These are phyloP conservation scores for Eupithecia pulchellata DNA, from an alignment of 2,888 invertebrate genomes.

Conservation along the genomic window DNA sequence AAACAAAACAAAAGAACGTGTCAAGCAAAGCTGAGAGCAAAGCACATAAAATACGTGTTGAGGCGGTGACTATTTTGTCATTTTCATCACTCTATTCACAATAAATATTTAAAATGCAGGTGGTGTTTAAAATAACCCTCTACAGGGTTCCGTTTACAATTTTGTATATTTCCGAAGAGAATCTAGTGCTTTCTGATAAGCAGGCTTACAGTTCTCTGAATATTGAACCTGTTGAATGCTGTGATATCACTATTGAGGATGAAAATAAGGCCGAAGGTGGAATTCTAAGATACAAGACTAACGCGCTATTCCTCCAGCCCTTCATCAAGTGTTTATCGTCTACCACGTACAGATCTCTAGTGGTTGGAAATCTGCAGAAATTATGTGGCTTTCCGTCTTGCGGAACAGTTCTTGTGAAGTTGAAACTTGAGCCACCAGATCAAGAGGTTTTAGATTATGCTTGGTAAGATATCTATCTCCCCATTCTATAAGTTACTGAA, in stretches of 20 bases:
- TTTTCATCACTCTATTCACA: neutral
- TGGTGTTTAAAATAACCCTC: conserved; percentile 65
- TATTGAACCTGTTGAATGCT: conserved; percentile 57
- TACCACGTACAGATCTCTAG: conserved; percentile 64
- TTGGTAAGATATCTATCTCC: conserved; percentile 80
- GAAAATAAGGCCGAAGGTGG: conserved; percentile 48
- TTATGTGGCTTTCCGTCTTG: conserved; percentile 56
- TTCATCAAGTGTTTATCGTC: conserved; percentile 71
- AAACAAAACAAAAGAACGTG: neutral
- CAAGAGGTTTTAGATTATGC: conserved; percentile 88
- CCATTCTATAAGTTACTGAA: neutral
- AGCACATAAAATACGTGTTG: too few relatives aligned
- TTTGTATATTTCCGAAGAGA: conserved; percentile 65
- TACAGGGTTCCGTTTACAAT: conserved; percentile 65
- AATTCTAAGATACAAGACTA: conserved; percentile 55
- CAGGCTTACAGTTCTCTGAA: conserved; percentile 61
- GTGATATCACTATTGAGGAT: conserved; percentile 51
- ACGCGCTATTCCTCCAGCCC: conserved; percentile 68
- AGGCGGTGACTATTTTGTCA: neutral
- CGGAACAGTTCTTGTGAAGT: conserved; percentile 64
- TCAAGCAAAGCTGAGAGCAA: too few relatives aligned
- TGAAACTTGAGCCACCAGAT: conserved; percentile 85
- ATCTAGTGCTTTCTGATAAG: conserved; percentile 59
- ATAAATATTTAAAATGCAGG: conserved; percentile 58
- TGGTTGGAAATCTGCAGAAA: conserved; percentile 61